Conservation (phyloP, 2,797 vertebrate genomes). For the Thaleichthys pacificus region DNA sequence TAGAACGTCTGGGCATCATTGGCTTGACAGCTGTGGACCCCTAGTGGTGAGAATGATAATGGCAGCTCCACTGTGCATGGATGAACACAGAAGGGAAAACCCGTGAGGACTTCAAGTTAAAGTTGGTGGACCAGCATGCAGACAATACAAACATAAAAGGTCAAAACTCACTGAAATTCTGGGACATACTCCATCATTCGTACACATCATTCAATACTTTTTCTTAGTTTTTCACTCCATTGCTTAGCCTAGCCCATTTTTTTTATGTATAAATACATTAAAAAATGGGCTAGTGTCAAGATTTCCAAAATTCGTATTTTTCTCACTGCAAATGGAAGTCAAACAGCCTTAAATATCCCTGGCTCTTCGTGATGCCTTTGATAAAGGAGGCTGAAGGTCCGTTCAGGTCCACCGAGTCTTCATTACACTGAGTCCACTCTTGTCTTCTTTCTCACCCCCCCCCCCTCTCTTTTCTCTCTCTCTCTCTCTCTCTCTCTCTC, state of each 20-base stretch:
- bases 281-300: no score
- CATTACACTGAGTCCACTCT: constrained; percentile 71
- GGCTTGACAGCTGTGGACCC: constrained; percentile 53
- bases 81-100: background rate
- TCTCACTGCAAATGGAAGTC: background rate
- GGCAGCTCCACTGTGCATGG: background rate
- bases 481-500: background rate
- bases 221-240: no score
- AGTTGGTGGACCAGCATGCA: background rate
- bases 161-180: background rate
- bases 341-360: background rate
- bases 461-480: background rate
- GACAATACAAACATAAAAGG: background rate
- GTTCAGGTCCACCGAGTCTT: constrained; percentile 73
- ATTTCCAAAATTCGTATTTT: background rate
- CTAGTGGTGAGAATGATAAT: constrained; percentile 54
- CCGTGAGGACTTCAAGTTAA: background rate
- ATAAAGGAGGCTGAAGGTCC: background rate
- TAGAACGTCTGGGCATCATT: constrained; percentile 50
- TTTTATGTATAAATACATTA: no score
- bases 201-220: no score
- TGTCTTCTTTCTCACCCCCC: constrained; percentile 62
- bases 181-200: no score
- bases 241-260: no score
- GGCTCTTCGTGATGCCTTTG: background rate